Base-by-base conservation (phyloP, 2,888 invertebrate genomes). In the Metopia argyrocephala region DNA sequence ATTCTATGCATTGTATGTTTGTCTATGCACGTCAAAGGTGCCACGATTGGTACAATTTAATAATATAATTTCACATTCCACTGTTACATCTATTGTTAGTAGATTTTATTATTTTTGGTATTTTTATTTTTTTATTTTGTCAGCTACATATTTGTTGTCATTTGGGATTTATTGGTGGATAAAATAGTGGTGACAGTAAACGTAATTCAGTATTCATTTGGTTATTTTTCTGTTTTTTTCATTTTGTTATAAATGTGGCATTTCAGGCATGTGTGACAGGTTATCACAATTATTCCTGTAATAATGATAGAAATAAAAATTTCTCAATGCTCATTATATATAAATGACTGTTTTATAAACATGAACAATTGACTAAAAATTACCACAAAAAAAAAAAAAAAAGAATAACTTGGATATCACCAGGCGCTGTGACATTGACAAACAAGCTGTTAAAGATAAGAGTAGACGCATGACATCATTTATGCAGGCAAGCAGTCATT, bases 281-380 rank as follows among this genome's bases (percentile, higher is more conserved):
- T 68, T 50, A 57, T 78, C 57, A 78, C 64, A 68, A 73, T 73
- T 78, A 66, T 56, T 46, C 56, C 56, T 48, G 54, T 71, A 62
- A 73, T 78, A 62, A 75, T 59, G 71, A 66, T 68, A 50, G 54
- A 65, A 71, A 78, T 52, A 68, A 62, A 56, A 78, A 68, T 68
- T 23, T 31, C 73, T 54, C 54, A 54, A 20, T 71, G 45, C 54
- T 66, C 54, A 78, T 73, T 78, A 71, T 25, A 68, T 46, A 57
- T 56, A 65, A 71, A 65, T 71, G 65, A 54, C 74, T 27, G 9
- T 31, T 54, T 59, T 54, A 71, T 66, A 62, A 52, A n/a, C 20
- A 71, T 18, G 48, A 38, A 62, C 25, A 18, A 38, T 38, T 38
- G 38, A 38, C 38, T 38, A 38, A 38, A 48, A n/a, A 48, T 20